Percentiles rank a stretch among this genome's conserved stretches.
Evolutionary conservation across 37 sponge, comb jelly and placozoan genomes (phyloP).

Genomic region (Beroe forskalii): DNA sequence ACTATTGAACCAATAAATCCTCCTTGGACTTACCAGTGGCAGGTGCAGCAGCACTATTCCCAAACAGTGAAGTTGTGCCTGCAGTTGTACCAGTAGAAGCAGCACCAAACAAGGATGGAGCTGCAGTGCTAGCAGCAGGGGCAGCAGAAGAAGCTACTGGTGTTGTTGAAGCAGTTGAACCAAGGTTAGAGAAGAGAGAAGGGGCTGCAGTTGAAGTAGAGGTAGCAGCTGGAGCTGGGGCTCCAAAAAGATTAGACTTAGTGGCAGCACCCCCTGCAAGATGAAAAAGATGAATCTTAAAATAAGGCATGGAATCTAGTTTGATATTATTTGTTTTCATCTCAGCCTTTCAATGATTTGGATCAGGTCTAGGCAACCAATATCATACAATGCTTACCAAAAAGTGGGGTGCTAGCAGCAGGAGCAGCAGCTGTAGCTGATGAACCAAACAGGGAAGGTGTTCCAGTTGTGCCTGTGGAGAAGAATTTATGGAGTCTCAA

Average conservation of each 20-base stretch:
- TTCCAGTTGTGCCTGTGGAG: background rate
- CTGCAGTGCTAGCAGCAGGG: background rate
- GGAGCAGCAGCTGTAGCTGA: background rate
- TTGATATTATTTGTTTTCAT: no score
- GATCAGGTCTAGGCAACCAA: no score
- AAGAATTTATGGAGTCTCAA: no score
- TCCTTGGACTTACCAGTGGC: background rate
- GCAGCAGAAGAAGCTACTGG: background rate
- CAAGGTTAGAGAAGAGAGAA: background rate
- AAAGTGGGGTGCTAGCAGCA: background rate
- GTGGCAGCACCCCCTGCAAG: background rate
- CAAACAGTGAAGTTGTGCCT: background rate
- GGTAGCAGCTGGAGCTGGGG: background rate
- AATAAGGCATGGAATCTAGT: no score
- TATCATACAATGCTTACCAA: background rate
- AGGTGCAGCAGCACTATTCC: background rate
- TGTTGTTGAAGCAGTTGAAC: background rate
- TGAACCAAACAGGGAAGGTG: background rate
- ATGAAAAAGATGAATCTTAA: background rate
- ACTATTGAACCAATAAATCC: no score
- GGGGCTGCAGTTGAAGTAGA: background rate
- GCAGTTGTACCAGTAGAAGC: background rate
- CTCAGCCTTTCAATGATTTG: no score
- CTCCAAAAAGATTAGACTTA: background rate
- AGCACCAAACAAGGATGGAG: background rate